Base-by-base conservation (phyloP, 2,888 invertebrate species). In the Lithophane socia region DNA sequence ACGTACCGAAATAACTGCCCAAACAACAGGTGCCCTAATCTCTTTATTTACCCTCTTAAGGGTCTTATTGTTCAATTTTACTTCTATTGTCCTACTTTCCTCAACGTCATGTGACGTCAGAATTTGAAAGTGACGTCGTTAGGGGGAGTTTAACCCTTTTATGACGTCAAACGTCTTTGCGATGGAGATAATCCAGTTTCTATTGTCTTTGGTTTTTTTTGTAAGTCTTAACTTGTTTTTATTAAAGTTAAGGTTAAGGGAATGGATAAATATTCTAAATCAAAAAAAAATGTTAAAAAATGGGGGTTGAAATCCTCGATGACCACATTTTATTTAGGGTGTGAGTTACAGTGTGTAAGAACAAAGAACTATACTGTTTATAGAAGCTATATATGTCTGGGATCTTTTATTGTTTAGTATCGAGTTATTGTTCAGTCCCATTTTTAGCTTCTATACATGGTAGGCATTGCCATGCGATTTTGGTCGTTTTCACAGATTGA, bases 21-120 rank as follows among this genome's bases (percentile, higher is more conserved):
- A n/a, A 61, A 77, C 87, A 87, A 86, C 86, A 85, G 87, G 86
- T 85, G 76, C 63, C 78, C 84, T 87, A 87, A 85, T 85, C 82
- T 79, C 74, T 76, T 76, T 87, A 87, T 82, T 72, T 76, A 69
- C 83, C 76, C 82, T 58, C 52, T 58, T 24, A 76, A 67, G 69
- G 72, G 77, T 69, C 75, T 83, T 79, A 64, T 73, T 73, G 84
- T 83, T 78, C 37, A 83, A 77, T 86, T 77, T 73, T 83, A 86
- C 77, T 77, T 73, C 73, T 64, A 82, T 86, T 83, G 69, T 83
- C 65, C 83, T 65, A 82, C 49, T 86, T 82, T 66, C 52, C 72
- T 47, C 16, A 13, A 47, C 60, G 52, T 72, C 64, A 58, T 16
- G 49, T 66, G 71, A 75, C 76, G 65, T 82, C 64, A 65, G 44